Base-by-base conservation (phyloP, 2,797 vertebrate species). In the Manis crassicaudata region DNA sequence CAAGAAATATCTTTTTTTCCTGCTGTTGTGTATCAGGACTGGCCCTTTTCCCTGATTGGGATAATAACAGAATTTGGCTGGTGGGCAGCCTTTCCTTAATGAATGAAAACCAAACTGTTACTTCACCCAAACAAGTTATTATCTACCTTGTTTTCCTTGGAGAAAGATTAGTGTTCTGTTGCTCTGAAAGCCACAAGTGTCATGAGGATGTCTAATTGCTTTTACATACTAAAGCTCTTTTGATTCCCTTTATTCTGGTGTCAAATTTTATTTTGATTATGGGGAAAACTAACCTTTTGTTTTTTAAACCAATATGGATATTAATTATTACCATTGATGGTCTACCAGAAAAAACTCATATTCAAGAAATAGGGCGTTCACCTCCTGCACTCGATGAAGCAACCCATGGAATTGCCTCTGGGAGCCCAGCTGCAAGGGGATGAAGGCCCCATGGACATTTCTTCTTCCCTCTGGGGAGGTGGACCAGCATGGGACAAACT, bases 11-110 rank as follows among this genome's bases (percentile, higher is more conserved):
- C 58, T 80, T 52, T 46, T 46, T 46, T 46, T 46, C 11, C 46
- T 46, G 68, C 54, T 88, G 77, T 32, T 18, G 63, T 50, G 80
- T 50, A 56, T 88, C 63, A 56, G 62, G 17, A 81, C 68, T 82
- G 93, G 84, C 93, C 37, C 50, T 88, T 82, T 90, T 43, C 67
- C 35, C 68, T 84, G 70, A 80, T 79, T 88, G 79, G 27, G 62
- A 83, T 80, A 85, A 89, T 60, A 43, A 58, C 29, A 68, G 65
- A 76, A 37, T 93, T 65, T 97, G 94, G 58, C 77, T 32, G 27
- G 62, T 88, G 46, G 65, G 81, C 46, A 85, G 63, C 62, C 70
- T 95, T 96, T 94, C 93, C 35, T 92, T 68, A 94, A 81, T 58
- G 40, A 95, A 86, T 72, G 96, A 46, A 46, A 58, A 1, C 12